Evolutionary conservation across 2,113 vertebrate species (phyloP).

Genomic region (Tor tambroides): DNA sequence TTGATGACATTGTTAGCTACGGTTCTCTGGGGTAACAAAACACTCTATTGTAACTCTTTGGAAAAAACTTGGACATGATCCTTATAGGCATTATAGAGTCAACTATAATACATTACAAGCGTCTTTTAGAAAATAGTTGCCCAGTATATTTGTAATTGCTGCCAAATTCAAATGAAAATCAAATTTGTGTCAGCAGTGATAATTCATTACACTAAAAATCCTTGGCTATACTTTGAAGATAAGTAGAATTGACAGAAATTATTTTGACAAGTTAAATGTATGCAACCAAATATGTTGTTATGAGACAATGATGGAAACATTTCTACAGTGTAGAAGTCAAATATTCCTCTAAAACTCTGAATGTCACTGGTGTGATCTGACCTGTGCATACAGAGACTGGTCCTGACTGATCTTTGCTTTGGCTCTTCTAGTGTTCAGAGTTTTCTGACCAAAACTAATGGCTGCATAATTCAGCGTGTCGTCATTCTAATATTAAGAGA

Average conservation of each 20-base stretch:
- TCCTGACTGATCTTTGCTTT: not conserved
- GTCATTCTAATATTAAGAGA: not conserved
- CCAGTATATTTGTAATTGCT: too few relatives aligned
- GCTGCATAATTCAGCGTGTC: not conserved
- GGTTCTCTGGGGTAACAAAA: not conserved
- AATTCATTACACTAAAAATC: not conserved
- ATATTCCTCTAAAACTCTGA: not conserved
- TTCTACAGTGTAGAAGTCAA: not conserved
- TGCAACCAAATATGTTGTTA: not conserved
- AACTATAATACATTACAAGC: not conserved
- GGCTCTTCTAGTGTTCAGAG: not conserved
- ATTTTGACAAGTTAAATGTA: not conserved
- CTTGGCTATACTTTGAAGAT: not conserved
- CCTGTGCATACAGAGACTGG: not conserved
- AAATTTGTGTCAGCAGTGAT: not conserved
- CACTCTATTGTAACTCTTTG: not conserved
- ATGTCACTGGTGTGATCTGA: constrained; percentile 5
- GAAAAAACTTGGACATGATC: not conserved
- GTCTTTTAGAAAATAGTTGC: not conserved
- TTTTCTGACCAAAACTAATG: not conserved
- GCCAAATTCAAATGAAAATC: not conserved
- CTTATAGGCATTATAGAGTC: not conserved
- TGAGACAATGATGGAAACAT: not conserved
- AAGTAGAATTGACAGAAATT: not conserved
- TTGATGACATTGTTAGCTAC: not conserved